Percentiles rank a stretch among this genome's conserved stretches.
phyloP scores from a whole-genome alignment of 1,140 invertebrate species.

The Bombus superbus region DNA sequence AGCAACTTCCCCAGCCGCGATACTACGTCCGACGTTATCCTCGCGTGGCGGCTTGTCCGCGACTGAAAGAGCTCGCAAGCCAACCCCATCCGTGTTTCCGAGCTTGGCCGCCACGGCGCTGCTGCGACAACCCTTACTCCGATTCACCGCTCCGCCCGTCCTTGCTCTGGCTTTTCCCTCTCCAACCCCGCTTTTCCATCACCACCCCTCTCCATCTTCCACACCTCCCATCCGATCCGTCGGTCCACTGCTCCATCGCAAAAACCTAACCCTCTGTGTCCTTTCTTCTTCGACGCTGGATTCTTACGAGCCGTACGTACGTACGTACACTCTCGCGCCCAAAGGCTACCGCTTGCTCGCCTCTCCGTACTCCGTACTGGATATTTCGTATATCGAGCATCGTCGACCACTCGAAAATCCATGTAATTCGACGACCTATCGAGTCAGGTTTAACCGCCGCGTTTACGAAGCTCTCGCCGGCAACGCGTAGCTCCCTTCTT shows the following conservation, averaged over 20 bases:
- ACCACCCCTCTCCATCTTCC: background rate
- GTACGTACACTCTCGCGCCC: background rate
- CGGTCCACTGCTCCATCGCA: conserved; percentile 30
- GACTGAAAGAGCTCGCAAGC: conserved; percentile 70
- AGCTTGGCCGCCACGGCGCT: conserved; percentile 70
- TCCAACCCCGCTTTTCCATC: background rate
- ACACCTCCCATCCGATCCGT: conserved; percentile 20
- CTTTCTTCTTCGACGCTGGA: conserved; percentile 1
- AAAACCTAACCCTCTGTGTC: conserved; percentile 40
- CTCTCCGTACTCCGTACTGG: no score
- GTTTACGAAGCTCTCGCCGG: background rate
- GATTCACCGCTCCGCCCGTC: conserved; percentile 37
- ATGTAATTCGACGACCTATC: background rate
- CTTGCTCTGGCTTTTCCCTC: conserved; percentile 25
- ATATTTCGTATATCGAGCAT: no score
- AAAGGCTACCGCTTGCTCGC: background rate
- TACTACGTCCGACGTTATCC: conserved; percentile 59
- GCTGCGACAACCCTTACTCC: conserved; percentile 59
- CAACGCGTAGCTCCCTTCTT: background rate
- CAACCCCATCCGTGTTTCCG: conserved; percentile 74
- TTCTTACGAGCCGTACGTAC: no score
- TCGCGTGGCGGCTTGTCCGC: conserved; percentile 73
- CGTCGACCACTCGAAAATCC: background rate
- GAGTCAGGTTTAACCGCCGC: background rate
- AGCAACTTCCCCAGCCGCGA: conserved; percentile 24